A percentile compares a stretch with the other conserved stretches of the same genome.
phyloP scores from a whole-genome alignment of 2,888 invertebrate genomes.

The Ephialtes manifestator region DNA sequence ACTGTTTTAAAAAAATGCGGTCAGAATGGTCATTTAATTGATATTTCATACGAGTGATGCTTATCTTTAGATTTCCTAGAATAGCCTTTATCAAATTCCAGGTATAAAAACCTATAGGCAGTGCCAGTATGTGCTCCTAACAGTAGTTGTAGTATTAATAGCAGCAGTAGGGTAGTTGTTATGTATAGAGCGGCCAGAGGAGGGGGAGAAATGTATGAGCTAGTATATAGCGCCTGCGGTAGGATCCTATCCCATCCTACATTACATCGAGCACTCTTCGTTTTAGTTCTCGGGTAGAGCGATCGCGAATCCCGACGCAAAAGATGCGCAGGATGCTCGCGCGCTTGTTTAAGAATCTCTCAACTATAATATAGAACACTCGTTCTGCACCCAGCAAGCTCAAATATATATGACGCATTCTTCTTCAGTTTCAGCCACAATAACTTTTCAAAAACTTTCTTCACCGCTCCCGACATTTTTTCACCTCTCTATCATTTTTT shows the following conservation, averaged over 20 bases:
- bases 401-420: not conserved
- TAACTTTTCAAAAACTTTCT: no score
- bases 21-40: no score
- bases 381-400: slow-evolving; percentile 4
- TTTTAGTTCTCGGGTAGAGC: not conserved
- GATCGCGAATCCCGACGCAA: slow-evolving; percentile 13
- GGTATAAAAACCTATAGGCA: no score
- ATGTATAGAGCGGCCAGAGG: not conserved
- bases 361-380: slow-evolving; percentile 13
- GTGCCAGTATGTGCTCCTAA: no score
- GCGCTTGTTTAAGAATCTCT: slow-evolving; percentile 54
- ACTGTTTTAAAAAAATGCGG: no score
- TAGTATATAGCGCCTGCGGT: not conserved
- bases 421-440: no score
- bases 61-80: no score
- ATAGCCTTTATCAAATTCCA: no score
- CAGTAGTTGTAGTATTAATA: not conserved
- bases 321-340: slow-evolving; percentile 22
- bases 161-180: not conserved
- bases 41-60: no score
- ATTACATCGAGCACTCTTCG: slow-evolving; percentile 1
- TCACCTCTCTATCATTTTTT: no score
- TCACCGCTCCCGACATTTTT: no score
- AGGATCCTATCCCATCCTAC: slow-evolving; percentile 5
- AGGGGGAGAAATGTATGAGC: not conserved